Conservation (phyloP, 2,113 vertebrate species). For the Oryzias curvinotus region DNA sequence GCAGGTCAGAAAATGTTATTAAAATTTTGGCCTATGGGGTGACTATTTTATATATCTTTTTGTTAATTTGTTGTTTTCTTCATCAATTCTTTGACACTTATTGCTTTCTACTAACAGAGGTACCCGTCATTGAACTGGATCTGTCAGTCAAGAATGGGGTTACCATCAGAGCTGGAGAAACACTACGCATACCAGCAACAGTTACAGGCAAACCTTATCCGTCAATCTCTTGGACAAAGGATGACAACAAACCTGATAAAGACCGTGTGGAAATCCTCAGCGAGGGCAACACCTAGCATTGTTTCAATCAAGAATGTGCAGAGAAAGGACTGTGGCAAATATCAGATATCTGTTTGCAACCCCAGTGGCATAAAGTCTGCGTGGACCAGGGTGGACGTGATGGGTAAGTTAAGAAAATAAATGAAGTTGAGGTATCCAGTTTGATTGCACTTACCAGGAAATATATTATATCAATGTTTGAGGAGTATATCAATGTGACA, state of each 20-base stretch:
- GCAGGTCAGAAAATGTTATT: slow-evolving; percentile 79
- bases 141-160: slow-evolving; percentile 85
- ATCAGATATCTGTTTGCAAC: slow-evolving; percentile 89
- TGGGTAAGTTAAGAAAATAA: slow-evolving; percentile 80
- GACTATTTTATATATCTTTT: not conserved
- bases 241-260: slow-evolving; percentile 87
- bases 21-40: no score
- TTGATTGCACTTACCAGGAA: not conserved
- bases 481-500: not conserved
- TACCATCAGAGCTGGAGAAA: slow-evolving; percentile 89
- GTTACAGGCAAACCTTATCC: slow-evolving; percentile 92
- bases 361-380: slow-evolving; percentile 88
- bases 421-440: not conserved
- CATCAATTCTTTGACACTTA: not conserved
- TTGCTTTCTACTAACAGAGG: slow-evolving; percentile 71
- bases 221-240: slow-evolving; percentile 84
- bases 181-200: slow-evolving; percentile 85
- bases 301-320: slow-evolving; percentile 81
- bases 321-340: slow-evolving; percentile 93
- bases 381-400: slow-evolving; percentile 86
- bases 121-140: slow-evolving; percentile 88
- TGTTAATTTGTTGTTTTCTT: not conserved
- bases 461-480: no score
- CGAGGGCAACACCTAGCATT: slow-evolving; percentile 85
- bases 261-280: slow-evolving; percentile 83